Conservation (phyloP, 2,797 vertebrate genomes). For the Rhincodon typus region DNA sequence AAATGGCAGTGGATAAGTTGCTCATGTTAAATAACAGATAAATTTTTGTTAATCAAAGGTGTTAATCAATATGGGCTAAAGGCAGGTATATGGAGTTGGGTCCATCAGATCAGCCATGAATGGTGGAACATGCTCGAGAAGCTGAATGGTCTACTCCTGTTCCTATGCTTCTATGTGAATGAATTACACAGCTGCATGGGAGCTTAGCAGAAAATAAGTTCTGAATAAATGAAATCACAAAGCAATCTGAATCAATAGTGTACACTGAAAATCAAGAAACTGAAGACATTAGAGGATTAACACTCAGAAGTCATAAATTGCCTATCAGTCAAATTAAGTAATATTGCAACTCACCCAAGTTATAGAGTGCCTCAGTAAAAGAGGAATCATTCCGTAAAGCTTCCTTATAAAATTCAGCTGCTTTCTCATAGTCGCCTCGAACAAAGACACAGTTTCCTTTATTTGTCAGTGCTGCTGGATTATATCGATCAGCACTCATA, state of each 20-base stretch:
- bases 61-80: no score
- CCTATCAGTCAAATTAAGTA: neutral
- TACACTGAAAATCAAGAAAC: slow-evolving; percentile 39
- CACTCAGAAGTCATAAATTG: neutral
- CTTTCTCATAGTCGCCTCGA: slow-evolving; percentile 82
- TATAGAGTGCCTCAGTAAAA: slow-evolving; percentile 92
- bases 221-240: neutral
- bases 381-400: slow-evolving; percentile 91
- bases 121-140: no score
- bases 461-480: slow-evolving; percentile 87
- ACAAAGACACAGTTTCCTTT: slow-evolving; percentile 87
- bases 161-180: neutral
- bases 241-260: slow-evolving; percentile 36
- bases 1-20: no score
- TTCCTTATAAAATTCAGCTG: slow-evolving; percentile 91
- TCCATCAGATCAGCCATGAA: no score
- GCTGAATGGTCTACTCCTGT: no score
- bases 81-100: no score
- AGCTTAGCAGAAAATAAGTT: neutral
- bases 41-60: no score
- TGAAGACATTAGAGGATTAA: slow-evolving; percentile 11
- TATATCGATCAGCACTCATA: slow-evolving; percentile 86
- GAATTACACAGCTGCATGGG: no score
- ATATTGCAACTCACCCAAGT: slow-evolving; percentile 68
- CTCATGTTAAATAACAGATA: no score